Evolutionary conservation across 2,888 invertebrate species (phyloP), one percentile per base, ranked within the genome.

Genomic region (Aleiodes alternator): DNA sequence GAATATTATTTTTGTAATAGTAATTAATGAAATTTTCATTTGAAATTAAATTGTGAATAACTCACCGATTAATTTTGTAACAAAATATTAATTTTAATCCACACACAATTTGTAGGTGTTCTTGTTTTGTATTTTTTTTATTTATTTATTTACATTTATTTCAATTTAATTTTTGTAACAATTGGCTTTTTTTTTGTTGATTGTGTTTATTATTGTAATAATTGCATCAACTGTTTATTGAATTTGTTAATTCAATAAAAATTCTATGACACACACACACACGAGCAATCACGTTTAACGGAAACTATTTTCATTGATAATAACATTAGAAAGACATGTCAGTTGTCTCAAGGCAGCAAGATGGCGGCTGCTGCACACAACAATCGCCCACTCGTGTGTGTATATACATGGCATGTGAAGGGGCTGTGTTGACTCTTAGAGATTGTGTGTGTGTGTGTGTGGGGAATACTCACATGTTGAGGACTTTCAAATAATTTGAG

Each of bases 291-390:
- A 73, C 76, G 78, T 76, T 77, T 80, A 69, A 69, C 78, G 55
- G 72, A 59, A 72, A 69, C 77, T 80, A 82, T 83, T 70, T 23
- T 83, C 81, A 82, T 85, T 84, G 87, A 86, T 87, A 87, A 87
- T 86, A 87, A 87, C 87, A 87, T 87, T 85, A 87, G 84, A 87
- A 84, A 86, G 87, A 86, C 85, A 87, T 86, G 86, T 87, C 85
- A 86, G 84, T 83, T 85, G 83, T 72, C 75, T 83, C 79, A 84
- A 82, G 81, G 82, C 83, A 85, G 85, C 85, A 87, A 87, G 86
- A 87, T 87, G 87, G 87, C 87, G 84, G 82, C 80, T 79, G 72
- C 71, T 79, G 80, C 78, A 82, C 78, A 79, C 76, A 71, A 77
- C 78, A 78, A 76, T 68, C 55, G 31, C 66, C 73, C 82, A 80